Evolutionary conservation across 2,113 vertebrate genomes (phyloP), one percentile per base, ranked within the genome.

Genomic region (Proteles cristata): DNA sequence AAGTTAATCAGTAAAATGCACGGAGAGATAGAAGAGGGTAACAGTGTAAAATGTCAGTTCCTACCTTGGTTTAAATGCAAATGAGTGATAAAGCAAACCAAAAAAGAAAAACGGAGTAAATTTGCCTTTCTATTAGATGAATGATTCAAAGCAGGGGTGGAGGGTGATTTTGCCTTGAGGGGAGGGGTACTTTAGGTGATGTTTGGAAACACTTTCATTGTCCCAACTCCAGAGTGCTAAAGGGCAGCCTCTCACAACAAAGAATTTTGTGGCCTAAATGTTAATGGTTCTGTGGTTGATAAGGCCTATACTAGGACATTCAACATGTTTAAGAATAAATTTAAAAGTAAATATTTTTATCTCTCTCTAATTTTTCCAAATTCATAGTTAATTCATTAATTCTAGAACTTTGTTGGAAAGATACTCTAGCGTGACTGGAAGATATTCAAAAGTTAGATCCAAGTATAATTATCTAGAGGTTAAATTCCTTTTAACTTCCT

Each of bases 391-490:
- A 76, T 77, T 31, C 43, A 77, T 77, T 77, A 48, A 81, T 84
- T 73, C 63, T 71, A 93, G 48, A 43, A 58, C 71, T 90, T 65
- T 81, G 25, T 53, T 85, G 10, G 17, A 90, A 96, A 90, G 55
- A 77, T 53, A 95, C 82, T 90, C 66, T 90, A 71, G 26, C 25
- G 81, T n/a, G 15, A 77, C 33, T 92, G 66, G 61, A 35, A 96
- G 81, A 86, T 28, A 65, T 88, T 98, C 71, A 96, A 86, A 95
- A 88, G 3, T 55, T 84, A 94, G 73, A 93, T 93, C 82, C 65
- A 95, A 96, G 21, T 88, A 33, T 81, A 96, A 93, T 43, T 94
- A 95, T 92, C 65, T 95, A 88, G 97, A 97, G 79, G 65, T 95
- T 97, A 97, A 79, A 92, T 92, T 94, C 48, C 31, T 94, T 96